Evolutionary conservation across 1,140 invertebrate species (phyloP).

Genomic region (Heterodera schachtii): DNA sequence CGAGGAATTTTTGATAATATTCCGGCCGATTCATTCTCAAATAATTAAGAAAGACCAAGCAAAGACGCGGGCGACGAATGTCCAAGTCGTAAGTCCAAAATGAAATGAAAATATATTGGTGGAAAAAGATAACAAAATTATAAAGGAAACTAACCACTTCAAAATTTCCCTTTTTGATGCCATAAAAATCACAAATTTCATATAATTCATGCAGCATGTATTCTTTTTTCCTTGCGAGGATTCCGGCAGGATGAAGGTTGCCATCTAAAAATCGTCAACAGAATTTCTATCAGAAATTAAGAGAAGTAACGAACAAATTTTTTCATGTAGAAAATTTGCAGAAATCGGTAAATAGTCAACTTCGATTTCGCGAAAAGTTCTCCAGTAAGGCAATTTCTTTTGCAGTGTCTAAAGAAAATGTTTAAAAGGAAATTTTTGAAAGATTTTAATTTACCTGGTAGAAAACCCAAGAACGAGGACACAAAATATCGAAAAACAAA

Average conservation of each 20-base stretch:
- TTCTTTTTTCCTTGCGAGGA: slow-evolving; percentile 13
- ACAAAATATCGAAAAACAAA: slow-evolving; percentile 29
- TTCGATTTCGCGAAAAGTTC: neutral
- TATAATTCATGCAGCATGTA: slow-evolving; percentile 21
- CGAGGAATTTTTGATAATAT: slow-evolving; percentile 20
- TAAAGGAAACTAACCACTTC: slow-evolving; percentile 18
- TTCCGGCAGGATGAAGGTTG: neutral
- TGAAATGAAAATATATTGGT: neutral
- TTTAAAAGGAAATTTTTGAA: neutral
- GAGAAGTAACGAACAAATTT: slow-evolving; percentile 16
- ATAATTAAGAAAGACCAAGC: slow-evolving; percentile 21
- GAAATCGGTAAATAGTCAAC: slow-evolving; percentile 27
- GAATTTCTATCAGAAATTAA: no score
- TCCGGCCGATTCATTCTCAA: slow-evolving; percentile 6
- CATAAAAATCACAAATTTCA: slow-evolving; percentile 28
- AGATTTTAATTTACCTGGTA: slow-evolving; percentile 17
- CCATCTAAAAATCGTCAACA: neutral
- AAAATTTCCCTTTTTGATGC: slow-evolving; percentile 20
- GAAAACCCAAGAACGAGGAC: slow-evolving; percentile 30
- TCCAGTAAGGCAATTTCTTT: slow-evolving; percentile 27
- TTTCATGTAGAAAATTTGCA: neutral
- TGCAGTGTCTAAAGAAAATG: slow-evolving; percentile 5
- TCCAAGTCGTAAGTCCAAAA: slow-evolving; percentile 20
- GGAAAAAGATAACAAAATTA: neutral
- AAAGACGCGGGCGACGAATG: neutral